A percentile compares a stretch with the other conserved stretches of the same genome.
phyloP scores from a whole-genome alignment of 2,797 vertebrate genomes.

The Rhadinocentrus ornatus region DNA sequence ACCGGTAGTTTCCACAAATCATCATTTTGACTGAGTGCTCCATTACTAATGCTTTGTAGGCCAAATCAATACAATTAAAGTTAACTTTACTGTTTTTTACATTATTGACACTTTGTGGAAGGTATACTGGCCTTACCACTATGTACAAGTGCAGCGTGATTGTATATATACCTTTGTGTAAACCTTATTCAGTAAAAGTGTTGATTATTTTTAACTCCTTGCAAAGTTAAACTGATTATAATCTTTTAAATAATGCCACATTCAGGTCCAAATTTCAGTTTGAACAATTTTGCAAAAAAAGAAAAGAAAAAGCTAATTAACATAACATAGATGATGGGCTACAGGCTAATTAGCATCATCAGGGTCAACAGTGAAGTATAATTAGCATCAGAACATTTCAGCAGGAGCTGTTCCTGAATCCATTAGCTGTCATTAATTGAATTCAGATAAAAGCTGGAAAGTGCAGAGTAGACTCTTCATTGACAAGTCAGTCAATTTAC shows the following conservation, averaged over 20 bases:
- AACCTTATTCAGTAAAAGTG: not conserved
- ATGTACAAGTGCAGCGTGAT: not conserved
- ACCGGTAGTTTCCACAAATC: constrained; percentile 41
- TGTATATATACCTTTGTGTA: not conserved
- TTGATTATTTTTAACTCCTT: not conserved
- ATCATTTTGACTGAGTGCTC: constrained; percentile 30
- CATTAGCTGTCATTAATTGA: constrained; percentile 81
- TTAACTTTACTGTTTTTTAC: constrained; percentile 16
- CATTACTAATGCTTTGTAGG: constrained; percentile 35
- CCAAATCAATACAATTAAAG: constrained; percentile 52
- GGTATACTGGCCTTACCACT: not conserved
- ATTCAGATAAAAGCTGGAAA: constrained; percentile 63
- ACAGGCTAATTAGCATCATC: constrained; percentile 28
- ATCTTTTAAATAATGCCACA: not conserved
- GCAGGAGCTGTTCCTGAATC: constrained; percentile 44
- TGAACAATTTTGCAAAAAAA: not conserved
- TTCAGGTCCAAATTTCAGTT: not conserved
- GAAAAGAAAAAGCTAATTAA: not conserved
- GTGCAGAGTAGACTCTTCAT: constrained; percentile 45
- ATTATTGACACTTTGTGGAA: constrained; percentile 14
- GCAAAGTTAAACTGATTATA: not conserved
- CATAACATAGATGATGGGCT: not conserved
- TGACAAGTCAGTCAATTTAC: constrained; percentile 42
- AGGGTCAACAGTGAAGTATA: constrained; percentile 46
- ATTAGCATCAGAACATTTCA: constrained; percentile 51